phyloP scores from a whole-genome alignment of 2,888 invertebrate genomes.

The Syritta pipiens region DNA sequence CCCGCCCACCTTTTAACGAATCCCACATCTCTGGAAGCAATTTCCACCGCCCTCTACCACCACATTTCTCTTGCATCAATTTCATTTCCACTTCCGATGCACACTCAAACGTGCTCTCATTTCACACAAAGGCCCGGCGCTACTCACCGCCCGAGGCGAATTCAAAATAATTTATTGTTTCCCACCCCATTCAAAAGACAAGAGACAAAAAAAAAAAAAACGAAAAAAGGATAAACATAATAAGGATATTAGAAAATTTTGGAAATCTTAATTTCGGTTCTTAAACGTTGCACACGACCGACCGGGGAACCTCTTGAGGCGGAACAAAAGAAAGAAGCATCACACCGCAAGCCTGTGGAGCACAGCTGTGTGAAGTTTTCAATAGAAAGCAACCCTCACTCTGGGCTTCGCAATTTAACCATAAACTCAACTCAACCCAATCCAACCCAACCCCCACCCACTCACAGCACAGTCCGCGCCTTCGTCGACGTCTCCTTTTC shows the following conservation, averaged over 20 bases:
- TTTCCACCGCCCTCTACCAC: too few relatives aligned
- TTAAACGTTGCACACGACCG: constrained; percentile 30
- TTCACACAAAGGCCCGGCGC: too few relatives aligned
- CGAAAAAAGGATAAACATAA: constrained; percentile 27
- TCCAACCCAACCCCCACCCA: neutral
- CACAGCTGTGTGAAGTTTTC: constrained; percentile 30
- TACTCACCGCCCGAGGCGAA: too few relatives aligned
- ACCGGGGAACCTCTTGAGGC: constrained; percentile 13
- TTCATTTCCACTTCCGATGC: too few relatives aligned
- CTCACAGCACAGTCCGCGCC: constrained; percentile 2
- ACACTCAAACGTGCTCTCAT: too few relatives aligned
- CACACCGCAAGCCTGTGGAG: constrained; percentile 3
- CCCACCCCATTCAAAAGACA: too few relatives aligned
- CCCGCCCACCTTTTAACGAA: too few relatives aligned
- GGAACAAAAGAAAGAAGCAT: constrained; percentile 27
- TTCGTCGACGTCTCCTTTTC: too few relatives aligned
- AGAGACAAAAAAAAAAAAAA: too few relatives aligned
- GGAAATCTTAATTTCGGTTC: constrained; percentile 56
- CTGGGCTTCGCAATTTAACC: constrained; percentile 23
- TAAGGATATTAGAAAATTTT: constrained; percentile 58
- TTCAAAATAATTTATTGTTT: constrained; percentile 32
- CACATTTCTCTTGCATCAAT: too few relatives aligned
- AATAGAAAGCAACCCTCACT: constrained; percentile 1
- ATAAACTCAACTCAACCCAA: constrained; percentile 3
- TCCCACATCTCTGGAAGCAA: too few relatives aligned